A percentile compares a stretch with the other conserved stretches of the same genome.
These are phyloP conservation scores for Ursus arctos DNA, from an alignment of 2,113 vertebrate genomes.

Conservation along the genomic window DNA sequence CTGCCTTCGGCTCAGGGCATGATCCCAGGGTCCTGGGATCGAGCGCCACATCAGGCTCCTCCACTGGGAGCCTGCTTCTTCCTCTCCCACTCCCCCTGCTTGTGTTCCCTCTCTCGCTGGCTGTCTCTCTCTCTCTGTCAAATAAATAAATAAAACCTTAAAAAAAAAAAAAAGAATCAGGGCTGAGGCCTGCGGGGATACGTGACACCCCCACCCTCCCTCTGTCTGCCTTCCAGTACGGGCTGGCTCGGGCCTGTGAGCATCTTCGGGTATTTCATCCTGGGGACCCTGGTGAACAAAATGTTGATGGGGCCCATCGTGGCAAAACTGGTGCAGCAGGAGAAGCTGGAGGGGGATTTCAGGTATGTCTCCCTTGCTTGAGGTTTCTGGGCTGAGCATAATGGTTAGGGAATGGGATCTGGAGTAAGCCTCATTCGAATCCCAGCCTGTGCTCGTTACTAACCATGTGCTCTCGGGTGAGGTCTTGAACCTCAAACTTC, in stretches of 20 bases:
- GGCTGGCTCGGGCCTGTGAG: slow-evolving; percentile 96
- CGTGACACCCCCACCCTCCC: not conserved
- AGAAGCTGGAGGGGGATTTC: slow-evolving; percentile 98
- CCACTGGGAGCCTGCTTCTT: no score
- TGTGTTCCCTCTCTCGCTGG: no score
- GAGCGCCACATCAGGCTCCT: no score
- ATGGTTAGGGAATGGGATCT: not conserved
- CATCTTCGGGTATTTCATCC: slow-evolving; percentile 96
- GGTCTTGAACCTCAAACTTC: not conserved
- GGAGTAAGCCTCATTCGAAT: not conserved
- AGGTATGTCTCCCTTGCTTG: slow-evolving; percentile 87
- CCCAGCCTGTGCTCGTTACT: not conserved
- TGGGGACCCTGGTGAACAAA: slow-evolving; percentile 95
- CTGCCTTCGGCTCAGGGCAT: no score
- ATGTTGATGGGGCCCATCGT: slow-evolving; percentile 96
- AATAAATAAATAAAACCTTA: no score
- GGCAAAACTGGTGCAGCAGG: slow-evolving; percentile 95
- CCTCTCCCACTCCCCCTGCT: no score
- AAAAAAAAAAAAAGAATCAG: not conserved
- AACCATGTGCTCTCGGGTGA: not conserved
- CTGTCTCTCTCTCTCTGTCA: no score
- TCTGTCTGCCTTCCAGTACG: slow-evolving; percentile 89
- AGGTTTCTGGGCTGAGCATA: not conserved
- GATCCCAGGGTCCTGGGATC: no score
- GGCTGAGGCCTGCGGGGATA: not conserved